These are phyloP conservation scores for Mobula hypostoma DNA, from an alignment of 2,113 vertebrate species.

Conservation along the genomic window DNA sequence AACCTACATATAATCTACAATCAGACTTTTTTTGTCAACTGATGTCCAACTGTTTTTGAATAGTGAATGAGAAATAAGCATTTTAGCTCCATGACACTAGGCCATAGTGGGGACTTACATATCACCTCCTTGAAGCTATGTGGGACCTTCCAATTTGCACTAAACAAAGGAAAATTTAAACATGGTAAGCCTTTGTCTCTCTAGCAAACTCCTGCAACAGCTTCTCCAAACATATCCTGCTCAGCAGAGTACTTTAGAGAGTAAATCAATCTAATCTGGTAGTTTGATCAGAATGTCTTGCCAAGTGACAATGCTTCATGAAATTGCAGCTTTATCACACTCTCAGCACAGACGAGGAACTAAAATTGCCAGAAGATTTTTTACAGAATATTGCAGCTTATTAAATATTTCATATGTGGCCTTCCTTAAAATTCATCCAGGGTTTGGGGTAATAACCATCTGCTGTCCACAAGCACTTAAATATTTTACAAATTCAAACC, in stretches of 20 bases:
- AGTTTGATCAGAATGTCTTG: neutral
- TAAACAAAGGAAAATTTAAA: neutral
- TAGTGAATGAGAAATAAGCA: neutral
- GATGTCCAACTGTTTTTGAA: neutral
- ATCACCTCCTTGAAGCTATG: neutral
- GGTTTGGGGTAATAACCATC: constrained; percentile 4
- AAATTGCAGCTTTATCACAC: constrained; percentile 31
- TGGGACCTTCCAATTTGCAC: neutral
- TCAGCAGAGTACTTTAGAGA: neutral
- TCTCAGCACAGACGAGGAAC: neutral
- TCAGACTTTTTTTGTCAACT: neutral
- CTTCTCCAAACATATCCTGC: constrained; percentile 19
- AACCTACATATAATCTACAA: neutral
- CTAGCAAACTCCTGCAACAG: neutral
- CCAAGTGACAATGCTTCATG: constrained; percentile 18
- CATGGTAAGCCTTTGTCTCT: constrained; percentile 5
- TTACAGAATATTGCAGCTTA: neutral
- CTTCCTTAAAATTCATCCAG: neutral
- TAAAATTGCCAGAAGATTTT: neutral
- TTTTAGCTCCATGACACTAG: neutral
- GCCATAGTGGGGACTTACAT: neutral
- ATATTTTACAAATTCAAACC: neutral
- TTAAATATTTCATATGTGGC: neutral
- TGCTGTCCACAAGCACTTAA: neutral
- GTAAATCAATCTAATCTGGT: constrained; percentile 6